Evolutionary conservation across 2,888 invertebrate genomes (phyloP).

Genomic region (Chaitophorus viminalis): DNA sequence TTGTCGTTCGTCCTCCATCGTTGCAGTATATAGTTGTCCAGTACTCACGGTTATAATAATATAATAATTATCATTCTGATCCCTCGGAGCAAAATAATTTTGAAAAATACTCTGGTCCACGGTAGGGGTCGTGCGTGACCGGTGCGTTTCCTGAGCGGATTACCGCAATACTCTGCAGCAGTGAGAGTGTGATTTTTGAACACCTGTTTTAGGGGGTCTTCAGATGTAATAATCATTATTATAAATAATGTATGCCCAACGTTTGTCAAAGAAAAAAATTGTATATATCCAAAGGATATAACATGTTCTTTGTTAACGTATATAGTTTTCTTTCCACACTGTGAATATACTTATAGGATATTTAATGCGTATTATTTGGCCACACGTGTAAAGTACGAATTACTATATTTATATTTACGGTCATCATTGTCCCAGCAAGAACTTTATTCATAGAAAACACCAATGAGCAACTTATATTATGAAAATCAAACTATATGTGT

Average conservation of each 20-base stretch:
- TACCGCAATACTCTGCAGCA: constrained; percentile 44
- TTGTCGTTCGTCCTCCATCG: neutral
- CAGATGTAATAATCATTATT: constrained; percentile 46
- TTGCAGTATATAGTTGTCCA: neutral
- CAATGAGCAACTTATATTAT: too few relatives aligned
- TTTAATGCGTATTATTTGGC: neutral
- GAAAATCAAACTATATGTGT: too few relatives aligned
- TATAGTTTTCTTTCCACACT: neutral
- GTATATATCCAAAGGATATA: neutral
- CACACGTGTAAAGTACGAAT: neutral
- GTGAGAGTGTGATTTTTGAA: constrained; percentile 60
- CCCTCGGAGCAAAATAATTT: constrained; percentile 40
- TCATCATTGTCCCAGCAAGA: neutral
- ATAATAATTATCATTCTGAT: constrained; percentile 44
- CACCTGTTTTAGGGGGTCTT: constrained; percentile 58
- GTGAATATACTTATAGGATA: neutral
- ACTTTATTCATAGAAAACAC: too few relatives aligned
- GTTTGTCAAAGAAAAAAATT: constrained; percentile 33
- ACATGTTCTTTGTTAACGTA: neutral
- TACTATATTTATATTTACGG: too few relatives aligned
- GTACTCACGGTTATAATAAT: constrained; percentile 2
- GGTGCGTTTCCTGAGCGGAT: constrained; percentile 60
- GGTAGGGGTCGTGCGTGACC: constrained; percentile 57
- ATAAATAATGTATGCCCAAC: neutral
- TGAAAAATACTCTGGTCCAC: constrained; percentile 16